Evolutionary conservation across 2,888 invertebrate species (phyloP).

Genomic region (Diarsia dahlii): DNA sequence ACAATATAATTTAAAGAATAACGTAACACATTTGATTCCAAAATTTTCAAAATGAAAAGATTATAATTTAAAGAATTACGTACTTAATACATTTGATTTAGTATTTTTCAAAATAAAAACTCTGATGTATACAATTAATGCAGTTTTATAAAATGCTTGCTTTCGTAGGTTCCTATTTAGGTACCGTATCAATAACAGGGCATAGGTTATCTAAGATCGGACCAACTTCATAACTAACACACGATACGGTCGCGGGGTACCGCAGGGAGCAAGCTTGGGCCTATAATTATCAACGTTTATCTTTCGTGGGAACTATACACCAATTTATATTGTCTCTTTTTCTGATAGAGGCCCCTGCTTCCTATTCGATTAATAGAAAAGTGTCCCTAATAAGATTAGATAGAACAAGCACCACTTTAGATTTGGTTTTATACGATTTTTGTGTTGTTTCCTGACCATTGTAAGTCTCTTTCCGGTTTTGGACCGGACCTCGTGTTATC

Average conservation of each 20-base stretch:
- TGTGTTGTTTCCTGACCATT: not conserved
- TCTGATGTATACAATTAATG: not conserved
- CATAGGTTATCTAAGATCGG: conserved; percentile 80
- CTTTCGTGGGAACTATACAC: conserved; percentile 46
- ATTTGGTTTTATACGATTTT: conserved; percentile 18
- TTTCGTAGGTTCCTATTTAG: conserved; percentile 72
- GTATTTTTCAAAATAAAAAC: not conserved
- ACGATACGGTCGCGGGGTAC: conserved; percentile 62
- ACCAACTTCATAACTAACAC: conserved; percentile 70
- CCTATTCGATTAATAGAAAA: conserved; percentile 27
- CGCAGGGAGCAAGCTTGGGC: conserved; percentile 64
- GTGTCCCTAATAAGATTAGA: conserved; percentile 33
- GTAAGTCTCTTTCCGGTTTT: conserved; percentile 10
- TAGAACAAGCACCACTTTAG: not conserved
- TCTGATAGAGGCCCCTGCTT: conserved; percentile 21
- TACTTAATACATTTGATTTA: not conserved
- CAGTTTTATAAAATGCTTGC: conserved; percentile 14
- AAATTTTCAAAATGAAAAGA: not conserved
- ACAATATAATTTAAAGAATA: not conserved
- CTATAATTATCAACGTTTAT: conserved; percentile 46
- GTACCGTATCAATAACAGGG: conserved; percentile 71
- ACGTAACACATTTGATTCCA: not conserved
- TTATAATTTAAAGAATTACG: not conserved
- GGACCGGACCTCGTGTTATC: conserved; percentile 33
- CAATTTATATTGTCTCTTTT: conserved; percentile 34